These are phyloP conservation scores for Caenorhabditis uteleia DNA, from an alignment of 2,888 invertebrate genomes.

Conservation along the genomic window DNA sequence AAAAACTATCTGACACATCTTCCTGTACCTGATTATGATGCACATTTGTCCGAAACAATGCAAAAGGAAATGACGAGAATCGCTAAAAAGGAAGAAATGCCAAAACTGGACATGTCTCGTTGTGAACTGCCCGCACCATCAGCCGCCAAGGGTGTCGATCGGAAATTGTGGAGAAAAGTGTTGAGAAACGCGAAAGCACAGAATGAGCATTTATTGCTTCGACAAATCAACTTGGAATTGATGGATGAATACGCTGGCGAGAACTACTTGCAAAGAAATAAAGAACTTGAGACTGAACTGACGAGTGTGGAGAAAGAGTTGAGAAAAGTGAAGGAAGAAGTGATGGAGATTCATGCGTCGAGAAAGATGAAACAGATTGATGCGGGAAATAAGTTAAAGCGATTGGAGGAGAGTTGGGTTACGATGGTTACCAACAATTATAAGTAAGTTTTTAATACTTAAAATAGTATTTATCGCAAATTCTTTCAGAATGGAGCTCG, in stretches of 20 bases:
- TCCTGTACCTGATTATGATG: constrained; percentile 80
- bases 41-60: constrained; percentile 74
- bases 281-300: constrained; percentile 43
- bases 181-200: constrained; percentile 62
- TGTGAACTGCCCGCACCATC: constrained; percentile 65
- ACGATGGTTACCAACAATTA: constrained; percentile 57
- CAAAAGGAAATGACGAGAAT: constrained; percentile 59
- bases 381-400: constrained; percentile 57
- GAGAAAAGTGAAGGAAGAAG: constrained; percentile 39
- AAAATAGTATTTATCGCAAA: not conserved
- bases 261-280: constrained; percentile 52
- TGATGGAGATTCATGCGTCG: constrained; percentile 60
- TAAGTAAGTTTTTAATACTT: constrained; percentile 19
- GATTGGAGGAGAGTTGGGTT: constrained; percentile 53
- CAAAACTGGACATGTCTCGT: constrained; percentile 63
- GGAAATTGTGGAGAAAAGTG: constrained; percentile 59
- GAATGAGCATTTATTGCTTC: constrained; percentile 60
- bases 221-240: constrained; percentile 61
- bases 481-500: constrained; percentile 54
- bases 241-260: constrained; percentile 61
- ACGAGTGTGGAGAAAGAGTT: constrained; percentile 36
- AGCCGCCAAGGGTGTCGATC: constrained; percentile 53
- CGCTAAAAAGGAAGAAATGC: constrained; percentile 60
- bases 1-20: constrained; percentile 94
- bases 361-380: constrained; percentile 60